Percentiles rank a stretch among this genome's conserved stretches.
These are phyloP conservation scores for Calycopis cecrops DNA, from an alignment of 1,140 invertebrate species.

Conservation along the genomic window DNA sequence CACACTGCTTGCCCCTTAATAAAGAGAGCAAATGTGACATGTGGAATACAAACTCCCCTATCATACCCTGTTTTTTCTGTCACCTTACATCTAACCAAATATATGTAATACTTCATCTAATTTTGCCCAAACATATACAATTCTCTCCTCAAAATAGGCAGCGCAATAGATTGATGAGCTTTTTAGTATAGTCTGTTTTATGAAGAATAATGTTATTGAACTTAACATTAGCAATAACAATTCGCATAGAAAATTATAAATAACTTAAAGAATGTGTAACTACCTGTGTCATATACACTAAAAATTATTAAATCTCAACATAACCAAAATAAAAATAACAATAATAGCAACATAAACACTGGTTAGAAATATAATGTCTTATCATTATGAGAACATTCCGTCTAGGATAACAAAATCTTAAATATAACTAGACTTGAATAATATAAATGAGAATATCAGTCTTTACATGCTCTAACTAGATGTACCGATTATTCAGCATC, in stretches of 20 bases:
- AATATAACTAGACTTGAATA: background rate
- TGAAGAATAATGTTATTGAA: too few species aligned
- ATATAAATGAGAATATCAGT: constrained; percentile 29
- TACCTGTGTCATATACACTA: background rate
- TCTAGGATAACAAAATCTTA: constrained; percentile 7
- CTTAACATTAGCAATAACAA: background rate
- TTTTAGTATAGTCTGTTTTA: too few species aligned
- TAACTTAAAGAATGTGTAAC: background rate
- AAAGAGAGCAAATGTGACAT: too few species aligned
- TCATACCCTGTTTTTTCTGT: too few species aligned
- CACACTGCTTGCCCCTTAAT: too few species aligned
- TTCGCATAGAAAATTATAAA: background rate
- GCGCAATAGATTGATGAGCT: too few species aligned
- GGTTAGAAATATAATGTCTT: background rate
- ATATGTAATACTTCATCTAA: too few species aligned
- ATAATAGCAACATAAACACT: background rate
- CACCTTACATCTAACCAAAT: too few species aligned
- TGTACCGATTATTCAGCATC: constrained; percentile 26
- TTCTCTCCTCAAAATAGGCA: too few species aligned
- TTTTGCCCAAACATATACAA: too few species aligned
- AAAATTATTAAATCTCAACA: background rate
- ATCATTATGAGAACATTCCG: constrained; percentile 7
- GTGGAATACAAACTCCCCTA: too few species aligned
- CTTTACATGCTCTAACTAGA: constrained; percentile 27
- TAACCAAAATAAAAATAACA: too few species aligned